Evolutionary conservation across 2,113 vertebrate genomes (phyloP).

Genomic region (Campylomormyrus tamandua): DNA sequence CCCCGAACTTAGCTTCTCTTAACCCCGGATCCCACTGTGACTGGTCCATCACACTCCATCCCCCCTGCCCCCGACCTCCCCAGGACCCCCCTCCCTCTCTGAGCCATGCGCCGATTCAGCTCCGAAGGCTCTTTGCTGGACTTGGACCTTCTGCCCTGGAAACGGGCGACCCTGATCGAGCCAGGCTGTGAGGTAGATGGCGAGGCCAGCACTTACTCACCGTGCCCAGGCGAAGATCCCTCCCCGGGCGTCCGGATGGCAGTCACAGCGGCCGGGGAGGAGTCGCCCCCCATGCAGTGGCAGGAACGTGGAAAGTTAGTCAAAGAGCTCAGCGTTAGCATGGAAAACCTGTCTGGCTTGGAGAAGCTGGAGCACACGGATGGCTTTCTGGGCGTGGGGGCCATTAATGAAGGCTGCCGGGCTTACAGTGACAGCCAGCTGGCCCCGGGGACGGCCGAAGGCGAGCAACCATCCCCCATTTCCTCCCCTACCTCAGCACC

Average conservation of each 20-base stretch:
- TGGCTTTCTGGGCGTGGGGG: conserved; percentile 32
- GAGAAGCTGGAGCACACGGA: conserved; percentile 23
- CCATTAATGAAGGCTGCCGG: conserved; percentile 45
- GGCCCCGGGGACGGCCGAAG: conserved; percentile 27
- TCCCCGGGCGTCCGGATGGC: background rate
- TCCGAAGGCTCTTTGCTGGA: conserved; percentile 60
- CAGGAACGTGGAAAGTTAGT: conserved; percentile 24
- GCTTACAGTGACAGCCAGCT: conserved; percentile 67
- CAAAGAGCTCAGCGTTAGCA: conserved; percentile 53
- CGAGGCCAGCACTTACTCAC: conserved; percentile 14
- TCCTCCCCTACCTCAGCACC: conserved; percentile 7
- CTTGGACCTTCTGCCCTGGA: conserved; percentile 50
- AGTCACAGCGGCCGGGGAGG: conserved; percentile 24
- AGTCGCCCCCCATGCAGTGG: background rate
- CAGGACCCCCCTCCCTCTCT: background rate
- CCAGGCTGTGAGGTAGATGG: background rate
- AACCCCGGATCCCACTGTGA: background rate
- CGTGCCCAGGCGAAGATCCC: background rate
- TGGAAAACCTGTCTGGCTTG: conserved; percentile 42
- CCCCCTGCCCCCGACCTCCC: background rate
- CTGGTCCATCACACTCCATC: background rate
- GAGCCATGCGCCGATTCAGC: conserved; percentile 56
- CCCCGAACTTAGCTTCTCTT: background rate
- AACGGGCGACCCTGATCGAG: conserved; percentile 22
- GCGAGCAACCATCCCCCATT: background rate